Evolutionary conservation across 2,888 invertebrate species (phyloP), one percentile per base, ranked within the genome.

Genomic region (Mesorhabditis spiculigera): DNA sequence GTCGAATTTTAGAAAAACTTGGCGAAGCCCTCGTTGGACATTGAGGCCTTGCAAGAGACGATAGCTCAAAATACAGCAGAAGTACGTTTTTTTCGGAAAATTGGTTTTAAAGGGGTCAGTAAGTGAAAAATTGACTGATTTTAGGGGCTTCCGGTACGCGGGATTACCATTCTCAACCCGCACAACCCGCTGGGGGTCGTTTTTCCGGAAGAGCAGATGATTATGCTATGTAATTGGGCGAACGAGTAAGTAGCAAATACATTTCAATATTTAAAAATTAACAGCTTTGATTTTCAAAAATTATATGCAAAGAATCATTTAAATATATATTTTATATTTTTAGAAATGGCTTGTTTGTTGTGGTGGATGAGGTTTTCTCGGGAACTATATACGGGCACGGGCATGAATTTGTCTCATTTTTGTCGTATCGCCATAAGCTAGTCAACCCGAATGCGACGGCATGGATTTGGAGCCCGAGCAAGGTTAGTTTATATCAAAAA

Each of bases 391-490:
- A 74, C 43, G 75, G 74, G 43, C 67, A 66, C 41, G 67, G 65
- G 10, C 61, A 65, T 41, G 69, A 72, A n/a, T 76, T 78, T 64
- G 68, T 74, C 5, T 69, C 73, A 10, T 78, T 78, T 68, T 74
- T 79, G 6, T 78, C 79, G 5, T 76, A 78, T 63, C 71, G 75
- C 42, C 69, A 77, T 45, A 71, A 75, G 6, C 71, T 78, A 63
- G 71, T 66, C 6, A 68, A 72, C 8, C 74, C 76, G 4, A 69
- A 73, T 50, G 77, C 75, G 62, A 69, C 75, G 65, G 73, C 74
- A 6, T 82, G 75, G 71, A 67, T 85, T n/a, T 86, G 86, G 86
- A 82, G 85, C 45, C 77, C 83, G 61, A 81, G 82, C 72, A 86
- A 85, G 77, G 84, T 84, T 16, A 62, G 69, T 63, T 58, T 0